Conservation (phyloP, 2,888 invertebrate genomes). For the Crossocerus cetratus region DNA sequence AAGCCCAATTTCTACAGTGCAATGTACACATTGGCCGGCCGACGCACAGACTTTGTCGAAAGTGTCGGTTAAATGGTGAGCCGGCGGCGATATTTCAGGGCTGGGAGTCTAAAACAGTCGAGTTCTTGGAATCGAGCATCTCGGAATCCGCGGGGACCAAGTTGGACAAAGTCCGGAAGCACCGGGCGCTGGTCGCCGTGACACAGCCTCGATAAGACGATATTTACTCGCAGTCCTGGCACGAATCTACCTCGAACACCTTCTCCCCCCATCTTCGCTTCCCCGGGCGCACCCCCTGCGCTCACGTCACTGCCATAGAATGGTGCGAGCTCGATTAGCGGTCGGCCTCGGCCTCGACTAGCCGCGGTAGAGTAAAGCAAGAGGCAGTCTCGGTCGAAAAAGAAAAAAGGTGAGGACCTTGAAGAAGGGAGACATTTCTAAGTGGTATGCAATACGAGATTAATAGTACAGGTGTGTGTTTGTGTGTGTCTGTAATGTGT, state of each 20-base stretch:
- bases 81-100: too few relatives aligned
- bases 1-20: neutral
- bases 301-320: slow-evolving; percentile 2
- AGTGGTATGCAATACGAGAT: slow-evolving; percentile 1
- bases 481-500: too few relatives aligned
- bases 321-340: slow-evolving; percentile 15
- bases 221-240: slow-evolving; percentile 34
- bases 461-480: too few relatives aligned
- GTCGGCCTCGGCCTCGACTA: slow-evolving; percentile 1
- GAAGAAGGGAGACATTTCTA: neutral
- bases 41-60: too few relatives aligned
- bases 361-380: slow-evolving; percentile 52
- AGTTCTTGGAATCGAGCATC: too few relatives aligned
- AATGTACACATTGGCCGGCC: neutral
- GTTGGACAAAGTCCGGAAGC: slow-evolving; percentile 14
- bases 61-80: too few relatives aligned
- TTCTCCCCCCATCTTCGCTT: neutral
- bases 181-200: slow-evolving; percentile 33
- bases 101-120: too few relatives aligned
- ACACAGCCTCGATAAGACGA: slow-evolving; percentile 59
- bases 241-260: slow-evolving; percentile 39
- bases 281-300: slow-evolving; percentile 2
- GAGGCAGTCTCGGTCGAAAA: slow-evolving; percentile 49
- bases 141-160: too few relatives aligned
- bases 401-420: slow-evolving; percentile 4